Conservation (phyloP, 2,113 vertebrate genomes). For the Silurus asotus region DNA sequence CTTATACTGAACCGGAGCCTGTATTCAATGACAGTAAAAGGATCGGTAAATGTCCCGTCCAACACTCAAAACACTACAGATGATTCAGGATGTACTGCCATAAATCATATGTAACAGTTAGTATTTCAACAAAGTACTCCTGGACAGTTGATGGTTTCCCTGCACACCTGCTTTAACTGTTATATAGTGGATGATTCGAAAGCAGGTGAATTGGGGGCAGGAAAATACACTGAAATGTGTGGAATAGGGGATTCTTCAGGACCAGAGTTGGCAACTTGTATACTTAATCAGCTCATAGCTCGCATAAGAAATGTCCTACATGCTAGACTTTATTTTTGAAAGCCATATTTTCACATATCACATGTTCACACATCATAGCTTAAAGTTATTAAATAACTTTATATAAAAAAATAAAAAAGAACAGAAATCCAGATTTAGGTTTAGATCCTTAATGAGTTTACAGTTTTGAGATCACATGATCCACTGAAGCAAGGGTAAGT, state of each 20-base stretch:
- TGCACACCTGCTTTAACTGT: neutral
- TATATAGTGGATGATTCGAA: neutral
- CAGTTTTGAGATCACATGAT: neutral
- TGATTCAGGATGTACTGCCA: neutral
- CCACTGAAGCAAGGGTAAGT: neutral
- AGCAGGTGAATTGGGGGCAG: neutral
- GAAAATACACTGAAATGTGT: neutral
- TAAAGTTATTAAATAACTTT: neutral
- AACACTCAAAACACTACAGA: neutral
- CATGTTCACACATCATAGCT: neutral
- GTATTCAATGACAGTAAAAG: slow-evolving; percentile 89
- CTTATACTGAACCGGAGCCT: slow-evolving; percentile 87
- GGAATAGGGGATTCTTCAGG: neutral
- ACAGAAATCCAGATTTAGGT: neutral
- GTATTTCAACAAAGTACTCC: neutral
- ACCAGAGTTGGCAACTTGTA: neutral
- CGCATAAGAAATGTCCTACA: neutral
- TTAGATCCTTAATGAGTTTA: neutral
- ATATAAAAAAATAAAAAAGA: too few species aligned
- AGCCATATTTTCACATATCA: neutral
- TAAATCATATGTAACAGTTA: neutral
- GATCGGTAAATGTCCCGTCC: slow-evolving; percentile 78
- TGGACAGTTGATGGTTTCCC: neutral
- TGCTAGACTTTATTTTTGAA: neutral
- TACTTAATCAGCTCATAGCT: neutral